Conservation (phyloP, 1,140 invertebrate species). For the Macrotrachela quadricornifera region DNA sequence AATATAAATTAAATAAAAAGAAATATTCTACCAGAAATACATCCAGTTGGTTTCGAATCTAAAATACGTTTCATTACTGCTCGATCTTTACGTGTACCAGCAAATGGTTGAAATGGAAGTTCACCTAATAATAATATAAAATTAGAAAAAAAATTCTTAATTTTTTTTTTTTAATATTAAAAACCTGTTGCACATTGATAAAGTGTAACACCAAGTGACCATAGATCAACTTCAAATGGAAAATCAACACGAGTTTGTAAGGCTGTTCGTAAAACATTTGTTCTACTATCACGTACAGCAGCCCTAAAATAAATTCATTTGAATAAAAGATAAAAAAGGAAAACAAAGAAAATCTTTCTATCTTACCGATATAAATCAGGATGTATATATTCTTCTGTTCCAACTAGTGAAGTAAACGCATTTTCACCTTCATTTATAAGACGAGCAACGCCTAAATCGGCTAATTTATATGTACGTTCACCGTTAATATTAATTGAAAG, state of each 20-base stretch:
- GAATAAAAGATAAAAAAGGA: no score
- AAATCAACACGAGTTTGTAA: neutral
- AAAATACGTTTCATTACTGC: slow-evolving; percentile 65
- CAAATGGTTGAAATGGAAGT: slow-evolving; percentile 73
- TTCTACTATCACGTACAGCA: neutral
- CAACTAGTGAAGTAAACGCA: slow-evolving; percentile 81
- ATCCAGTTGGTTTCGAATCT: slow-evolving; percentile 36
- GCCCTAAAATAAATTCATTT: no score
- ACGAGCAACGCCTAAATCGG: slow-evolving; percentile 85
- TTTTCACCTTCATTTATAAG: slow-evolving; percentile 74
- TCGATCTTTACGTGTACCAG: slow-evolving; percentile 64
- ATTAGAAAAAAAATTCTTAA: no score
- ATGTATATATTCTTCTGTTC: slow-evolving; percentile 75
- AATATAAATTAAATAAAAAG: neutral
- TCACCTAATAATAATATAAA: slow-evolving; percentile 37
- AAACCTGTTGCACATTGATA: slow-evolving; percentile 69
- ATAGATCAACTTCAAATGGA: slow-evolving; percentile 44
- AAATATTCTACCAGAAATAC: neutral
- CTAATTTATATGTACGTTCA: slow-evolving; percentile 64
- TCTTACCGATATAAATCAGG: slow-evolving; percentile 11
- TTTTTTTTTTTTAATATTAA: slow-evolving; percentile 66
- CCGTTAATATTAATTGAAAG: slow-evolving; percentile 83
- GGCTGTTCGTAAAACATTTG: neutral
- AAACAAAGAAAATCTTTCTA: no score
- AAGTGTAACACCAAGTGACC: slow-evolving; percentile 87